Percentiles rank a stretch among this genome's conserved stretches.
phyloP scores from a whole-genome alignment of 2,113 vertebrate species.

The Mormoops blainvillei region DNA sequence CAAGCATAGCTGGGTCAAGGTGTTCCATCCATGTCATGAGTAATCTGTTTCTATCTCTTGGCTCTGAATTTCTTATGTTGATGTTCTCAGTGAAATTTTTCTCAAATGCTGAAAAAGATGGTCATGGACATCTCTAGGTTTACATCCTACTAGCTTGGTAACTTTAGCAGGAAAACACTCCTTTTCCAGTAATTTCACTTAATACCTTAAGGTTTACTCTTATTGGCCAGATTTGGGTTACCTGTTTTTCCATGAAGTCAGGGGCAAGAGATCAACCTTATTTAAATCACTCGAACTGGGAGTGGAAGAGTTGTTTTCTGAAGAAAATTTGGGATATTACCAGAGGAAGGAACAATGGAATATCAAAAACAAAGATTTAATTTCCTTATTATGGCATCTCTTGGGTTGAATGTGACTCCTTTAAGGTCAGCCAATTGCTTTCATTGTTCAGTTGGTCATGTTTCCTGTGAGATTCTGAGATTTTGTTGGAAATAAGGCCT shows the following conservation, averaged over 20 bases:
- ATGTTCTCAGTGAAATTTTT: background rate
- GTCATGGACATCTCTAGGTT: background rate
- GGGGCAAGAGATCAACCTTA: background rate
- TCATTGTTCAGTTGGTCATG: background rate
- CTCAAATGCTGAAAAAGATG: background rate
- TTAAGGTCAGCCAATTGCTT: background rate
- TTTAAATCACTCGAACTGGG: background rate
- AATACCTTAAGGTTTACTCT: background rate
- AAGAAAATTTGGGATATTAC: background rate
- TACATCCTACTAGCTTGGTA: background rate
- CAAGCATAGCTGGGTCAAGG: background rate
- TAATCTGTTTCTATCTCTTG: background rate
- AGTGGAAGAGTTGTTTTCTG: background rate
- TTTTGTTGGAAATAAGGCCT: background rate
- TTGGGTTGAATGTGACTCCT: background rate
- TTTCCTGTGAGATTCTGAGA: background rate
- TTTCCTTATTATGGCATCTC: background rate
- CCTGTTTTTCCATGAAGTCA: background rate
- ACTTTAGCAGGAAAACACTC: background rate
- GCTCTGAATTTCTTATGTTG: background rate
- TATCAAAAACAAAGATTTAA: background rate
- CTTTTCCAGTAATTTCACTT: constrained; percentile 4
- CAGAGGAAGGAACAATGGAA: background rate
- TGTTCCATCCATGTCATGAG: background rate
- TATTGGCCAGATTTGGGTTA: background rate